Evolutionary conservation across 2,797 vertebrate species (phyloP), one percentile per base, ranked within the genome.

Genomic region (Rhadinocentrus ornatus): DNA sequence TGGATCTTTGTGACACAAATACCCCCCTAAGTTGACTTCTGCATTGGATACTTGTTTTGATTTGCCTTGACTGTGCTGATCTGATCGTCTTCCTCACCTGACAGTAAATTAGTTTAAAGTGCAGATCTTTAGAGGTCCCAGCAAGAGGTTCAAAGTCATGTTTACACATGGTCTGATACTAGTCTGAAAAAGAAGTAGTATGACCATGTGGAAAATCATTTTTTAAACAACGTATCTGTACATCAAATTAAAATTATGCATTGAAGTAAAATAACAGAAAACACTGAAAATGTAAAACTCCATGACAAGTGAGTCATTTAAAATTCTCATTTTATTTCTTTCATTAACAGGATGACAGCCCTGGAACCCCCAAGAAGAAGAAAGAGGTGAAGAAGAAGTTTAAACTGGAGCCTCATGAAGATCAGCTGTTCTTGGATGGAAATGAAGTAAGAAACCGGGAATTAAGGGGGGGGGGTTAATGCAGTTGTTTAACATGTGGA

Each of bases 381-480:
- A 99, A 99, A 71, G 97, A 99, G 75, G 96, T 94, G 32, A 99
- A 99, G 93, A 98, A 98, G 92, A 99, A 99, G 93, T 99, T 99
- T 88, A 99, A 99, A 89, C 94, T 99, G 83, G 97, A 99, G 90
- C 97, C 96, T 78, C 97, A 99, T 4, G 97, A 99, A 71, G 97
- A 99, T 81, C 97, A 99, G 86, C 84, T 98, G 87, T 99, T 99
- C 85, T 81, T 99, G 77, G 98, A 99, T 86, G 98, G 98, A 78
- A 99, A 97, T 78, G 98, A 99, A 95, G 98, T 97, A 66, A 80
- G 85, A 61, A 44, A 24, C 22, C 2, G 8, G 2, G 15, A 29
- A 7, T 52, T 13, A 48, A 20, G 2, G 8, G 16, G 1, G 0
- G 34, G 32, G n/a, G 16, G 3, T 61, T 56, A 9, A 64, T 20